These are phyloP conservation scores for Macrosteles quadrilineatus DNA, from an alignment of 1,140 invertebrate genomes.

Conservation along the genomic window DNA sequence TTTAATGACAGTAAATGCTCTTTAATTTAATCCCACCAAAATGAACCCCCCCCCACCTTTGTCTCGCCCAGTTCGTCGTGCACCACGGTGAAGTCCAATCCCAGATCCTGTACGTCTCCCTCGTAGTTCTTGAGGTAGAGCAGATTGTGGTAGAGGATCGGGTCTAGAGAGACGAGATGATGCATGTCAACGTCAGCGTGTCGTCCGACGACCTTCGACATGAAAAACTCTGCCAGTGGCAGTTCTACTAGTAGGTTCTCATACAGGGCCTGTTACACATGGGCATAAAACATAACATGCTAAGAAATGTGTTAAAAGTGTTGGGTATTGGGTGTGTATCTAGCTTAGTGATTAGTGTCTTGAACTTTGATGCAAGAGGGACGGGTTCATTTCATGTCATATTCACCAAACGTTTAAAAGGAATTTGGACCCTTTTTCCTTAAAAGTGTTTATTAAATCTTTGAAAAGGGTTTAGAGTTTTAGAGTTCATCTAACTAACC, in stretches of 20 bases:
- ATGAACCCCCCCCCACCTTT: no score
- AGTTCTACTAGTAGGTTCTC: slow-evolving; percentile 94
- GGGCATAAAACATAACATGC: no score
- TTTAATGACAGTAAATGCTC: no score
- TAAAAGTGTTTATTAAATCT: no score
- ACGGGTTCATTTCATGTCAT: no score
- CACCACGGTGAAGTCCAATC: slow-evolving; percentile 92
- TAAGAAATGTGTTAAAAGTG: neutral
- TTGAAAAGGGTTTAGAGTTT: no score
- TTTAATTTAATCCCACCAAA: no score
- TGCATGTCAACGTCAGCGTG: slow-evolving; percentile 88
- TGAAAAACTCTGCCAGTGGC: slow-evolving; percentile 90
- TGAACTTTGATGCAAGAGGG: neutral
- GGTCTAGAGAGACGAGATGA: slow-evolving; percentile 91
- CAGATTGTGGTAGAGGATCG: slow-evolving; percentile 87
- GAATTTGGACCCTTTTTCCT: no score
- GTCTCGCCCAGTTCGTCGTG: slow-evolving; percentile 90
- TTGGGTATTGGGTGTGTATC: neutral
- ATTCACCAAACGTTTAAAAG: slow-evolving; percentile 31
- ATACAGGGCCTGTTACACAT: slow-evolving; percentile 74
- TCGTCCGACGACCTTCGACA: slow-evolving; percentile 80
- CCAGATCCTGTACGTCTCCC: slow-evolving; percentile 75
- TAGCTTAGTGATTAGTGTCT: no score
- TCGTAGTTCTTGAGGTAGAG: slow-evolving; percentile 83
- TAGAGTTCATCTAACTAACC: no score